phyloP scores from a whole-genome alignment of 2,113 vertebrate genomes.

The Capricornis sumatraensis region DNA sequence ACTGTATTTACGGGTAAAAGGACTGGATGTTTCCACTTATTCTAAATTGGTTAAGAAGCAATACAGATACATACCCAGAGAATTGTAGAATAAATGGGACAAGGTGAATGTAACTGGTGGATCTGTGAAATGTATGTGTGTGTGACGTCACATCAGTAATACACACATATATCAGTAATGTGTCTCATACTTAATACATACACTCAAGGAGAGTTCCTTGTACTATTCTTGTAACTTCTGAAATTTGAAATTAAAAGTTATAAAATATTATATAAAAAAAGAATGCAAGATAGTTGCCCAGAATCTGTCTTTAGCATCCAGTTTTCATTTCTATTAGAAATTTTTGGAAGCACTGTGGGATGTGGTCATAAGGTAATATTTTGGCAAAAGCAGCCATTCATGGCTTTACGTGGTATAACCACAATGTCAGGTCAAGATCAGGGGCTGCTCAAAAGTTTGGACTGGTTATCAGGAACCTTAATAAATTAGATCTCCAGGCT shows the following conservation, averaged over 20 bases:
- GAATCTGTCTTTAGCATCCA: neutral
- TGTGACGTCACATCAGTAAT: neutral
- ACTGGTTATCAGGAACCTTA: neutral
- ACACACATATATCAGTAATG: neutral
- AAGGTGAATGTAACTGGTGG: neutral
- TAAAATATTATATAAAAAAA: neutral
- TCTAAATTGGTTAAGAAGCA: neutral
- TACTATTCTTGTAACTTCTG: neutral
- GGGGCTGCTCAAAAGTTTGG: neutral
- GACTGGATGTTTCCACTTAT: neutral
- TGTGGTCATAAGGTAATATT: neutral
- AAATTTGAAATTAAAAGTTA: neutral
- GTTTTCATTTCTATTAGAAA: neutral
- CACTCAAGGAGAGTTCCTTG: neutral
- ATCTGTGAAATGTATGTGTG: neutral
- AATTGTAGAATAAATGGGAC: neutral
- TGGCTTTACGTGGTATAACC: neutral
- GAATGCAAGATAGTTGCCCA: neutral
- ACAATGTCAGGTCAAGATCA: neutral
- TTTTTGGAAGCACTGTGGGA: neutral
- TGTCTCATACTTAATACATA: neutral
- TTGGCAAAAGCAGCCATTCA: neutral
- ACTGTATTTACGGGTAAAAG: neutral
- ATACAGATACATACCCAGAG: neutral
- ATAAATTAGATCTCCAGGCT: neutral